Conservation (phyloP, 2,888 invertebrate species). For the Acanthosepion lycidas region DNA sequence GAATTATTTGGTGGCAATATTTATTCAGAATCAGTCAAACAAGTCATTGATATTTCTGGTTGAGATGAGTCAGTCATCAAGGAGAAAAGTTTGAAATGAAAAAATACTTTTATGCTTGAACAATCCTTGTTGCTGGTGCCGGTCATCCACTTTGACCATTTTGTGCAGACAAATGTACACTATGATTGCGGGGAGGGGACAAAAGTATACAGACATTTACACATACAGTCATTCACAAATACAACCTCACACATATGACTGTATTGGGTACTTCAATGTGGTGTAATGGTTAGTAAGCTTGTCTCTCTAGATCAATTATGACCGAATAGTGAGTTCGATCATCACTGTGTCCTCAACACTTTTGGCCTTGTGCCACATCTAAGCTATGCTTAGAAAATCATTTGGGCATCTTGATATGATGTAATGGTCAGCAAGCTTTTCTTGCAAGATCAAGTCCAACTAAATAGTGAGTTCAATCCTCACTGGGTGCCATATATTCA, state of each 20-base stretch:
- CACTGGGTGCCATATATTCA: too few relatives aligned
- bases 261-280: too few relatives aligned
- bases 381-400: too few relatives aligned
- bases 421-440: too few relatives aligned
- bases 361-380: too few relatives aligned
- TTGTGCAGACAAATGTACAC: neutral
- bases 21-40: slow-evolving; percentile 1
- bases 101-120: slow-evolving; percentile 6
- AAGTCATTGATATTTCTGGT: slow-evolving; percentile 21
- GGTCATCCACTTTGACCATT: neutral
- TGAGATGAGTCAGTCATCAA: slow-evolving; percentile 12
- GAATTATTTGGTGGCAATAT: neutral
- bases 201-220: neutral
- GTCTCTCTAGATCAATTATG: too few relatives aligned
- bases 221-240: neutral
- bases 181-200: neutral
- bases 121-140: neutral
- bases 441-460: too few relatives aligned
- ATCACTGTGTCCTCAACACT: too few relatives aligned
- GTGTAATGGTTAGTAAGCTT: too few relatives aligned
- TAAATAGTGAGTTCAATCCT: too few relatives aligned
- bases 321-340: too few relatives aligned
- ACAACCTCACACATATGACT: neutral
- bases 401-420: too few relatives aligned
- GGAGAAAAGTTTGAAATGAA: neutral